A percentile compares a stretch with the other conserved stretches of the same genome.
Evolutionary conservation across 2,113 vertebrate species (phyloP).

Genomic region (Irena cyanogastra): DNA sequence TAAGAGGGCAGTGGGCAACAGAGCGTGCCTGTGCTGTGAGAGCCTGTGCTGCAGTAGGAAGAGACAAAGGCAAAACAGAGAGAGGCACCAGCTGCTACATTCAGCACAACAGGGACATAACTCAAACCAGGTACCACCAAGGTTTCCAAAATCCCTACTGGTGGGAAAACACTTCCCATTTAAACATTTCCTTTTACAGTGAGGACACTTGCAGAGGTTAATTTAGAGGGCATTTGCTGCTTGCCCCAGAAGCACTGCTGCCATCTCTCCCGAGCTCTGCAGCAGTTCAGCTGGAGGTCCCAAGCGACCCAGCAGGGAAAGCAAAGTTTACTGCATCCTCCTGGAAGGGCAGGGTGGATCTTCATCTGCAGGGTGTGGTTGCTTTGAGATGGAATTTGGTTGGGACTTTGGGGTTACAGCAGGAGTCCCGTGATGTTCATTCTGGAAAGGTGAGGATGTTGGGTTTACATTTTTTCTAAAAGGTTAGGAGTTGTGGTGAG

Average conservation of each 20-base stretch:
- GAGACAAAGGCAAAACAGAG: background rate
- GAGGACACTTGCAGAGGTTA: background rate
- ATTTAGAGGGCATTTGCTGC: background rate
- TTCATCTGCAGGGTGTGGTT: slow-evolving; percentile 14
- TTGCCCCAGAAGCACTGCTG: background rate
- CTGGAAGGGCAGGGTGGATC: slow-evolving; percentile 14
- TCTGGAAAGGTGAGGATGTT: slow-evolving; percentile 7
- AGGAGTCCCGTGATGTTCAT: background rate
- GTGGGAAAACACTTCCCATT: background rate
- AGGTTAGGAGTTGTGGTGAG: slow-evolving; percentile 7
- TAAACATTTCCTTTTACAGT: background rate
- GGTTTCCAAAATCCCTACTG: background rate
- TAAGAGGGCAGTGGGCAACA: background rate
- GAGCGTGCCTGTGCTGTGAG: background rate
- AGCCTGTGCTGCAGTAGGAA: background rate
- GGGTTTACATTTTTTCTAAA: slow-evolving; percentile 4
- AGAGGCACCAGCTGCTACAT: background rate
- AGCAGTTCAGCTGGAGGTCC: background rate
- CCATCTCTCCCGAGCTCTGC: background rate
- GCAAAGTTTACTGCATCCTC: background rate
- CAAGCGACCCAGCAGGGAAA: background rate
- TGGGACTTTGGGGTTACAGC: background rate
- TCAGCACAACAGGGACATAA: background rate
- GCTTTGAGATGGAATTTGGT: slow-evolving; percentile 27
- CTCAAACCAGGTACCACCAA: background rate